Conservation (phyloP, 2,888 invertebrate species). For the Germaria angustata region DNA sequence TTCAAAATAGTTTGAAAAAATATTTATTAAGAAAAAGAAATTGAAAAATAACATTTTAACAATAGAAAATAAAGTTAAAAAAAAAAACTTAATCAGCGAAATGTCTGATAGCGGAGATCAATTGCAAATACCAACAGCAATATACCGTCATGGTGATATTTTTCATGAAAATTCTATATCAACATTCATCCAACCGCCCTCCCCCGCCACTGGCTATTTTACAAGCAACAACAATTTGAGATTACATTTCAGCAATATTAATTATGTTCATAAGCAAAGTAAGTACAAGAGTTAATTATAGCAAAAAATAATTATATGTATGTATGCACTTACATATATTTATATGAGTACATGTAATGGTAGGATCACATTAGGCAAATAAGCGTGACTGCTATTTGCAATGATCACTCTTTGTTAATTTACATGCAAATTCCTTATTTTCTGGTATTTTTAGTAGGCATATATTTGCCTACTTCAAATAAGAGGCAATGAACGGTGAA, state of each 20-base stretch:
- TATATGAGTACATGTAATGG: too few species aligned
- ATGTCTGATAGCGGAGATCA: slow-evolving; percentile 59
- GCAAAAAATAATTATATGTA: too few species aligned
- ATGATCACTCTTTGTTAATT: too few species aligned
- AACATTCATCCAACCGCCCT: slow-evolving; percentile 26
- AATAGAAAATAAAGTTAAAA: neutral
- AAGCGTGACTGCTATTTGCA: too few species aligned
- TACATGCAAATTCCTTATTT: too few species aligned
- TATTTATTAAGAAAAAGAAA: neutral
- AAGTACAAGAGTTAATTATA: slow-evolving; percentile 55
- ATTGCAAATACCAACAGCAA: slow-evolving; percentile 22
- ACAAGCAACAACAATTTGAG: slow-evolving; percentile 65
- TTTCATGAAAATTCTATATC: slow-evolving; percentile 27
- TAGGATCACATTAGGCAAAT: too few species aligned
- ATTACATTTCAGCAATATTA: slow-evolving; percentile 73
- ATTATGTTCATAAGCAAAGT: slow-evolving; percentile 71
- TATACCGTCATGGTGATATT: slow-evolving; percentile 35
- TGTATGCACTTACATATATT: too few species aligned
- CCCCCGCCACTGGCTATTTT: slow-evolving; percentile 39
- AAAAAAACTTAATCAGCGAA: neutral
- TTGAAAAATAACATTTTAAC: neutral
- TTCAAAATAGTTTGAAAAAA: neutral
- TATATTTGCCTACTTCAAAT: too few species aligned
- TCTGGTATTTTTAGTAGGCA: too few species aligned
- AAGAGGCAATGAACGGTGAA: too few species aligned